These are phyloP conservation scores for Pristionchus japonicus DNA, from an alignment of 2,888 invertebrate species.

Conservation along the genomic window DNA sequence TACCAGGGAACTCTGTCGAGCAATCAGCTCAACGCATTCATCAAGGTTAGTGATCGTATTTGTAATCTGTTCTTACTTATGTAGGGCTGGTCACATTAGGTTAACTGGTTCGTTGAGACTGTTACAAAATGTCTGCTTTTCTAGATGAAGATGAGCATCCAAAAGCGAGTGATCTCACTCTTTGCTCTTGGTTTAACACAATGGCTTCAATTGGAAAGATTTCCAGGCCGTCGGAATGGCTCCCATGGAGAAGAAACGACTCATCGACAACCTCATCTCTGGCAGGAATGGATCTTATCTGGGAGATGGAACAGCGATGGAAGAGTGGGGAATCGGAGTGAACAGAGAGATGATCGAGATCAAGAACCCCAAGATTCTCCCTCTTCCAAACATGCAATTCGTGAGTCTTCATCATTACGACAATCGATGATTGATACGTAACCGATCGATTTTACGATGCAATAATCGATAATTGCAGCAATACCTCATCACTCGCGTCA, in stretches of 20 bases:
- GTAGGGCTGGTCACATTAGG: too few species aligned
- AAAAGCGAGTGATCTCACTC: too few species aligned
- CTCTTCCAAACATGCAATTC: neutral
- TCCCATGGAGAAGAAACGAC: neutral
- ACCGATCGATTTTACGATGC: too few species aligned
- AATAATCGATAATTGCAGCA: too few species aligned
- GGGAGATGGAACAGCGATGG: neutral
- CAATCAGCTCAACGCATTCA: neutral
- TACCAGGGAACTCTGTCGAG: constrained; percentile 7
- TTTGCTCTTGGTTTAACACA: too few species aligned
- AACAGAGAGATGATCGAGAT: constrained; percentile 11
- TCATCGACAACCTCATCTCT: neutral
- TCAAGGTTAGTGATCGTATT: neutral
- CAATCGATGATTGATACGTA: too few species aligned
- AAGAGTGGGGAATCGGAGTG: neutral
- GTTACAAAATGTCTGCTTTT: too few species aligned
- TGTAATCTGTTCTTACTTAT: too few species aligned
- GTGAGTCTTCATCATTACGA: neutral
- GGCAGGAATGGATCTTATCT: neutral
- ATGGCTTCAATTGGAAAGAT: too few species aligned
- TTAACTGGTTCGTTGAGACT: too few species aligned
- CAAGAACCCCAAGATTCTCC: neutral
- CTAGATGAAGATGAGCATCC: too few species aligned
- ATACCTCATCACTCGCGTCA: neutral
- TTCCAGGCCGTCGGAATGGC: neutral